Evolutionary conservation across 2,113 vertebrate genomes (phyloP).

Genomic region (Bufo bufo): DNA sequence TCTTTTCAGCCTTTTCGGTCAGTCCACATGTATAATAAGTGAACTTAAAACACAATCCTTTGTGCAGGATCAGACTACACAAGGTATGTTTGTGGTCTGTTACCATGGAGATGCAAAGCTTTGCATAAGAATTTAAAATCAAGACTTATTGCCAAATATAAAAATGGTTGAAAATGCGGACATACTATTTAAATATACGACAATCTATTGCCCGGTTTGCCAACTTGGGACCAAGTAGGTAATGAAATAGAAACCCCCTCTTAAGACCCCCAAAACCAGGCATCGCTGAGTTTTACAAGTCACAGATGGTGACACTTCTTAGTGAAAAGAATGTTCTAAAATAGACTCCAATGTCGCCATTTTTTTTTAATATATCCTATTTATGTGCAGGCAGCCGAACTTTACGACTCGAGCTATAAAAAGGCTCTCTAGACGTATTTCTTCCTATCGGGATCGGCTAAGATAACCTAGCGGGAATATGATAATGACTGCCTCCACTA

Average conservation of each 20-base stretch:
- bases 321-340: constrained; percentile 23
- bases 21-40: no score
- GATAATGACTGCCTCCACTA: constrained; percentile 5
- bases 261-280: background rate
- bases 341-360: background rate
- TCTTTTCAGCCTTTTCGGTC: no score
- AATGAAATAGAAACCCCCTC: background rate
- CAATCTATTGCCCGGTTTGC: no score
- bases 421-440: background rate
- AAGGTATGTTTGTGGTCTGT: no score
- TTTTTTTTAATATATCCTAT: background rate
- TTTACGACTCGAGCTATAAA: constrained; percentile 16
- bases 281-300: background rate
- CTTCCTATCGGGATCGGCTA: background rate
- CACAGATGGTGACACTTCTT: constrained; percentile 24
- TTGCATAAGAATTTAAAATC: no score
- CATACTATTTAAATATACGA: background rate
- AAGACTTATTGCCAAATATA: no score
- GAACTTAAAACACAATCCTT: no score
- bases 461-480: constrained; percentile 26
- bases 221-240: background rate
- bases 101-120: no score
- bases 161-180: background rate
- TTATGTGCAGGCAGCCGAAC: constrained; percentile 21
- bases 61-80: no score